A percentile compares a stretch with the other conserved stretches of the same genome.
Evolutionary conservation across 1,140 invertebrate species (phyloP).

Genomic region (Gryllus bimaculatus): DNA sequence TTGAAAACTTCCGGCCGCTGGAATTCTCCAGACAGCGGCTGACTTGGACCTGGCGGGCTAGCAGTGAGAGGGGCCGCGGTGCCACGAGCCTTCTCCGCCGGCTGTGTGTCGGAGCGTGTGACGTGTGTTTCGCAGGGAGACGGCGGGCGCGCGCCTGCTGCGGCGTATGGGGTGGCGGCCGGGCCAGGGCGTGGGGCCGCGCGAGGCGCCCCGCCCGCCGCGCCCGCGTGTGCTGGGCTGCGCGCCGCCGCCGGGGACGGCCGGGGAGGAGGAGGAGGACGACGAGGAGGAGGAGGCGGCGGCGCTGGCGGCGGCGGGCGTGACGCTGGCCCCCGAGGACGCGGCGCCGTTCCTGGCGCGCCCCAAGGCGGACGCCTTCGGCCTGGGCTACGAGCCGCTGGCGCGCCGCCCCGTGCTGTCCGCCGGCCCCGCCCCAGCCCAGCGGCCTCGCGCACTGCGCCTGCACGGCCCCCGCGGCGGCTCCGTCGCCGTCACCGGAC

Average conservation of each 20-base stretch:
- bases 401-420: slow-evolving; percentile 46
- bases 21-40: no score
- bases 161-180: slow-evolving; percentile 84
- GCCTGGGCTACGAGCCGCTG: slow-evolving; percentile 85
- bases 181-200: slow-evolving; percentile 82
- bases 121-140: slow-evolving; percentile 49
- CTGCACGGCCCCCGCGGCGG: background rate
- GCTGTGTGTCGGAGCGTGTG: no score
- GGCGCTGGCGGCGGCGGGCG: slow-evolving; percentile 26
- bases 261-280: slow-evolving; percentile 33
- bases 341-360: slow-evolving; percentile 56
- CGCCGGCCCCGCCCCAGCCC: background rate
- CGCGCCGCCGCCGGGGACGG: slow-evolving; percentile 82
- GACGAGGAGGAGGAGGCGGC: slow-evolving; percentile 26
- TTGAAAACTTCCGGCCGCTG: no score
- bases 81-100: no score
- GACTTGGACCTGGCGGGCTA: no score
- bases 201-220: slow-evolving; percentile 59
- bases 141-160: slow-evolving; percentile 77
- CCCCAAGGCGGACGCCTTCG: slow-evolving; percentile 73
- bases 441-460: background rate
- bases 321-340: slow-evolving; percentile 80
- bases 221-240: slow-evolving; percentile 78
- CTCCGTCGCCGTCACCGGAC: background rate
- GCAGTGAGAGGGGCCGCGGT: no score